phyloP scores from a whole-genome alignment of 2,797 vertebrate genomes.

The Poecilia wingei region DNA sequence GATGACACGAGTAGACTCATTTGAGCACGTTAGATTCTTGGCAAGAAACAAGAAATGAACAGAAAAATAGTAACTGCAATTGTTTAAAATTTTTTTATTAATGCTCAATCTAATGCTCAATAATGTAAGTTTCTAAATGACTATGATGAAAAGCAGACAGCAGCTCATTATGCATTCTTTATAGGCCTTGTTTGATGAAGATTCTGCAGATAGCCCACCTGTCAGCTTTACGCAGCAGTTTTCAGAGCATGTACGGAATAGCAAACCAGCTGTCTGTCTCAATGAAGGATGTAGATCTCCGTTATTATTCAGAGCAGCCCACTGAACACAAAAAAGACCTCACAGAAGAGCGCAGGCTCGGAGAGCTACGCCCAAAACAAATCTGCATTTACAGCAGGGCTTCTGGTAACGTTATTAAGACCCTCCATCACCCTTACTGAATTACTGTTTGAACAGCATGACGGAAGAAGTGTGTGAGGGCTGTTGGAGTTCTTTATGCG shows the following conservation, averaged over 20 bases:
- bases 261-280: slow-evolving; percentile 33
- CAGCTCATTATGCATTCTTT: slow-evolving; percentile 16
- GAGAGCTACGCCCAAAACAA: slow-evolving; percentile 45
- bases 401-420: slow-evolving; percentile 41
- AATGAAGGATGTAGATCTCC: slow-evolving; percentile 37
- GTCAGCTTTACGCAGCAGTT: slow-evolving; percentile 34
- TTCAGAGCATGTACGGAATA: slow-evolving; percentile 28
- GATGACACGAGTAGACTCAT: slow-evolving; percentile 30
- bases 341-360: slow-evolving; percentile 15
- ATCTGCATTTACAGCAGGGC: slow-evolving; percentile 47
- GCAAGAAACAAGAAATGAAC: background rate
- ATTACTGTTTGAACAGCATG: slow-evolving; percentile 36
- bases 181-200: slow-evolving; percentile 28
- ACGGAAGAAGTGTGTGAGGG: slow-evolving; percentile 26
- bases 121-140: background rate
- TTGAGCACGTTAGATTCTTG: slow-evolving; percentile 10
- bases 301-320: slow-evolving; percentile 45
- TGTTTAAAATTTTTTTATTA: background rate
- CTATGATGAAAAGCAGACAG: slow-evolving; percentile 19
- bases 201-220: slow-evolving; percentile 37
- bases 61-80: slow-evolving; percentile 13
- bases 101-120: background rate
- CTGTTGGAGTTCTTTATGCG: slow-evolving; percentile 16
- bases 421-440: slow-evolving; percentile 40
- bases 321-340: slow-evolving; percentile 30